phyloP scores from a whole-genome alignment of 2,113 vertebrate species.

The Columba livia region DNA sequence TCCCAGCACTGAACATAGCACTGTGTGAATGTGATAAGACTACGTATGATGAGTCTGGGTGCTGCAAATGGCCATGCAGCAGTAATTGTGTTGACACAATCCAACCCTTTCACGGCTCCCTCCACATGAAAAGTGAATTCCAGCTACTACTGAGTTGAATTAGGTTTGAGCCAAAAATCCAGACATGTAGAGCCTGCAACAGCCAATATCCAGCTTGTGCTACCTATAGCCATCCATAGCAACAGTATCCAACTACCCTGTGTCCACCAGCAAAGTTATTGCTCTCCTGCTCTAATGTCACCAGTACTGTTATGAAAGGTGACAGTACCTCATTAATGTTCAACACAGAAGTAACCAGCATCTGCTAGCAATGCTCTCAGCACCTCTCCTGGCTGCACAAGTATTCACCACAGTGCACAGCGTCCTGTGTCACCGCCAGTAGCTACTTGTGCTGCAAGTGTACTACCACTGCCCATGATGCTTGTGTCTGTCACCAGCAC shows the following conservation, averaged over 20 bases:
- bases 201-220: neutral
- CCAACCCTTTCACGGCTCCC: neutral
- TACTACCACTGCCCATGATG: rapidly evolving
- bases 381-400: neutral
- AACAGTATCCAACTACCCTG: neutral
- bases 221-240: neutral
- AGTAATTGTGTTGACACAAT: neutral
- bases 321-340: neutral
- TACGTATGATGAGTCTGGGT: neutral
- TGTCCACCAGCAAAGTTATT: neutral
- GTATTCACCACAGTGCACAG: neutral
- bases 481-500: neutral
- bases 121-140: neutral
- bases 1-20: neutral
- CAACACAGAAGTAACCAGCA: neutral
- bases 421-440: neutral
- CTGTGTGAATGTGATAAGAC: neutral
- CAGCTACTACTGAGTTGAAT: neutral
- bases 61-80: neutral
- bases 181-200: neutral
- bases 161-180: neutral
- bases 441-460: neutral
- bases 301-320: neutral
- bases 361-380: neutral
- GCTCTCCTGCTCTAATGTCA: neutral